phyloP scores from a whole-genome alignment of 2,888 invertebrate genomes.

The Dioctria rufipes region DNA sequence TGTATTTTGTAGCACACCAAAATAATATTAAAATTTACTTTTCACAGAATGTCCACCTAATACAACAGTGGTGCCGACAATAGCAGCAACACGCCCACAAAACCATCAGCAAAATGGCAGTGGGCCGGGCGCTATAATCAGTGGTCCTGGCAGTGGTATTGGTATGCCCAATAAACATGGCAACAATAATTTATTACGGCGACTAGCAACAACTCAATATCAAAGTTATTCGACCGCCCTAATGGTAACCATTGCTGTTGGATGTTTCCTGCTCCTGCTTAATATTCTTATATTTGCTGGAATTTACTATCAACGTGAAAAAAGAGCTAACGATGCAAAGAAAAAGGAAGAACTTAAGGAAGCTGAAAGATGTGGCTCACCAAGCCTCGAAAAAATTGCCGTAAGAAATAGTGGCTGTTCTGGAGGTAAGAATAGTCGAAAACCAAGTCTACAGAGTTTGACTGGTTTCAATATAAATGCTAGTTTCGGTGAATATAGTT shows the following conservation, averaged over 20 bases:
- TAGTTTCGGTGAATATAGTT: slow-evolving; percentile 78
- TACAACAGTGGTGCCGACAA: slow-evolving; percentile 71
- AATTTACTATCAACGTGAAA: slow-evolving; percentile 87
- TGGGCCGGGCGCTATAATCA: slow-evolving; percentile 53
- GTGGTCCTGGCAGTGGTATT: slow-evolving; percentile 12
- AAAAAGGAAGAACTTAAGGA: slow-evolving; percentile 84
- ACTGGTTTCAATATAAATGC: slow-evolving; percentile 61
- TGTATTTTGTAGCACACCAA: background rate
- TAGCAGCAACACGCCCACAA: slow-evolving; percentile 64
- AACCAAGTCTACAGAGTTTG: slow-evolving; percentile 75
- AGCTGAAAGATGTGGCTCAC: slow-evolving; percentile 75
- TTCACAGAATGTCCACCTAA: slow-evolving; percentile 80
- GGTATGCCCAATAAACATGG: slow-evolving; percentile 33
- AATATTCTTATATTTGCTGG: slow-evolving; percentile 91
- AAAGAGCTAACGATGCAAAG: slow-evolving; percentile 77
- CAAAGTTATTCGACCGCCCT: slow-evolving; percentile 92
- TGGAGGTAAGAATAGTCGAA: slow-evolving; percentile 68
- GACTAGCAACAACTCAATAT: slow-evolving; percentile 84
- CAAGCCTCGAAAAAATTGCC: slow-evolving; percentile 67
- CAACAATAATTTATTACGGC: slow-evolving; percentile 81
- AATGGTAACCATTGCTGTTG: slow-evolving; percentile 89
- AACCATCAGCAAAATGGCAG: slow-evolving; percentile 60
- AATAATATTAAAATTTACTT: slow-evolving; percentile 8
- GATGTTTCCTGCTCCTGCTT: slow-evolving; percentile 84
- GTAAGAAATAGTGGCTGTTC: slow-evolving; percentile 50